Percentiles rank a stretch among this genome's conserved stretches.
These are phyloP conservation scores for Creontiades dilutus DNA, from an alignment of 2,888 invertebrate genomes.

Conservation along the genomic window DNA sequence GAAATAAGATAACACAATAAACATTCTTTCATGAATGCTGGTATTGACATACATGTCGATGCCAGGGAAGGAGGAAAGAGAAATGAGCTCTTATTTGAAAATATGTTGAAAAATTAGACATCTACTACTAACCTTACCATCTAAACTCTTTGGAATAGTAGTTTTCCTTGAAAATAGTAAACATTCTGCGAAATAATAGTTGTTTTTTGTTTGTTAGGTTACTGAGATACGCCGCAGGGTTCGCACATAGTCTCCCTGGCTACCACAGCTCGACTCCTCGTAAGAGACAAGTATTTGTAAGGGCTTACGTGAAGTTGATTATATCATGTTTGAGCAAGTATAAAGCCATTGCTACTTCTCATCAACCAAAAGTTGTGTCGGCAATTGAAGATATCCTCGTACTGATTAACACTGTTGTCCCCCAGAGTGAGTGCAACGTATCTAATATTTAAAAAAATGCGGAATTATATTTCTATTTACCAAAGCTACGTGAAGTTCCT, in stretches of 20 bases:
- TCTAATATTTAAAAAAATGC: not conserved
- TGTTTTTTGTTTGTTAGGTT: slow-evolving; percentile 79
- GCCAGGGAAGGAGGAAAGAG: not conserved
- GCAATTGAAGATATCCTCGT: slow-evolving; percentile 80
- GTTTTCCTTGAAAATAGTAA: too few species aligned
- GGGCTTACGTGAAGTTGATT: slow-evolving; percentile 82
- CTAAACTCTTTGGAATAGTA: too few species aligned
- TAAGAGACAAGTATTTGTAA: slow-evolving; percentile 83
- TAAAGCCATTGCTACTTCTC: slow-evolving; percentile 80
- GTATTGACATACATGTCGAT: not conserved
- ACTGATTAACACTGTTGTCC: slow-evolving; percentile 80
- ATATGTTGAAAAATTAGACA: too few species aligned
- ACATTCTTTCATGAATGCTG: not conserved
- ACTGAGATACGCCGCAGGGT: slow-evolving; percentile 82
- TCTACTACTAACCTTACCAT: too few species aligned
- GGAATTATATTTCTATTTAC: not conserved
- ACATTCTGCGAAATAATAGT: not conserved
- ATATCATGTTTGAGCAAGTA: slow-evolving; percentile 81
- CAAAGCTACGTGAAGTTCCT: too few species aligned
- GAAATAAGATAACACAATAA: too few species aligned
- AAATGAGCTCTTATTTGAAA: too few species aligned
- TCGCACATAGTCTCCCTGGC: slow-evolving; percentile 79
- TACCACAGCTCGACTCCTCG: slow-evolving; percentile 80
- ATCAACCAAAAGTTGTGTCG: slow-evolving; percentile 79
- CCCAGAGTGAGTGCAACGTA: slow-evolving; percentile 75